phyloP scores from a whole-genome alignment of 2,797 vertebrate species.

The Chrosomus eos region DNA sequence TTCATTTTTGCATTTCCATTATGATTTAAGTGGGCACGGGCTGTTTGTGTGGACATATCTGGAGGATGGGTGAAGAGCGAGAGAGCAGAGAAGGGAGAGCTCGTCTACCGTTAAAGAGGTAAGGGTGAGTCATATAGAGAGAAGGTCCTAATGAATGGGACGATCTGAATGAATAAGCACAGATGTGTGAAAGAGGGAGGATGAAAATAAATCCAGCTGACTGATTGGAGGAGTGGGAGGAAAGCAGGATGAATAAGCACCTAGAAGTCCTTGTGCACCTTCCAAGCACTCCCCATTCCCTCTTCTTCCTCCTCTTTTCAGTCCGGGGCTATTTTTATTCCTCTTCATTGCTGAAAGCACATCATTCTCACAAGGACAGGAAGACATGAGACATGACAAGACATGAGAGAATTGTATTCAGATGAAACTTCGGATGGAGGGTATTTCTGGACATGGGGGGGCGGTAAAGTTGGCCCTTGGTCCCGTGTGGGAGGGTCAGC shows the following conservation, averaged over 20 bases:
- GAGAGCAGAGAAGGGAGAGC: slow-evolving; percentile 40
- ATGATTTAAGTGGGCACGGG: slow-evolving; percentile 37
- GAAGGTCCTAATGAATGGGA: slow-evolving; percentile 55
- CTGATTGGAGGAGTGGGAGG: slow-evolving; percentile 62
- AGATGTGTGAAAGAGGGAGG: slow-evolving; percentile 57
- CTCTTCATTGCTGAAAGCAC: slow-evolving; percentile 58
- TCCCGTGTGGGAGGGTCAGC: slow-evolving; percentile 42
- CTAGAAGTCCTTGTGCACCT: slow-evolving; percentile 55
- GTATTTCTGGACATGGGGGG: slow-evolving; percentile 53
- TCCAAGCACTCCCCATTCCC: slow-evolving; percentile 36
- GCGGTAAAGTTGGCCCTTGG: slow-evolving; percentile 13
- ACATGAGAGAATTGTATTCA: slow-evolving; percentile 41
- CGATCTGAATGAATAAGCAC: slow-evolving; percentile 47
- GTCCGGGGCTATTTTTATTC: slow-evolving; percentile 58
- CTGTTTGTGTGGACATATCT: slow-evolving; percentile 46
- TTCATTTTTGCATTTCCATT: slow-evolving; percentile 44
- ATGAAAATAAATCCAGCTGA: slow-evolving; percentile 57
- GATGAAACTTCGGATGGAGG: slow-evolving; percentile 28
- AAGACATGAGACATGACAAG: too few relatives aligned
- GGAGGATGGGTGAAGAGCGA: slow-evolving; percentile 46
- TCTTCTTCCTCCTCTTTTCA: slow-evolving; percentile 53
- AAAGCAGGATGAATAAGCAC: slow-evolving; percentile 49
- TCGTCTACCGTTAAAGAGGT: slow-evolving; percentile 45
- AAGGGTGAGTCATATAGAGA: slow-evolving; percentile 57
- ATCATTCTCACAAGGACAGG: slow-evolving; percentile 58